These are phyloP conservation scores for Troilus luridus DNA, from an alignment of 2,888 invertebrate genomes.

Conservation along the genomic window DNA sequence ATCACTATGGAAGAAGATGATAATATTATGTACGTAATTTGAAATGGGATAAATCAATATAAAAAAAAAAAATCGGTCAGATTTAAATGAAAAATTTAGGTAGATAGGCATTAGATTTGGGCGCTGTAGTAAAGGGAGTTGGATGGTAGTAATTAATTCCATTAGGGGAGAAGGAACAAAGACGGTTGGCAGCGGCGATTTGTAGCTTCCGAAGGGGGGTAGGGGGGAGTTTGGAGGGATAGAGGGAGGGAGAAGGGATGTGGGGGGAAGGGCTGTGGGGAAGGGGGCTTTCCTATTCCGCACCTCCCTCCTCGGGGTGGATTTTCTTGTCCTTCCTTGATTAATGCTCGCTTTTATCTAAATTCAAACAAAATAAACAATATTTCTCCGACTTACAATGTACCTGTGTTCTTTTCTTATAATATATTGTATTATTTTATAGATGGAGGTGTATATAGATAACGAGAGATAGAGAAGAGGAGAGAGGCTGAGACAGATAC, in stretches of 20 bases:
- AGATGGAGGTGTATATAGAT: no score
- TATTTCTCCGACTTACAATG: not conserved
- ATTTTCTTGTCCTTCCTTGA: conserved; percentile 6
- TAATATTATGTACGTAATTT: no score
- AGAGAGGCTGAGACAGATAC: no score
- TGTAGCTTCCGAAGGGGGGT: not conserved
- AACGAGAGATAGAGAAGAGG: no score
- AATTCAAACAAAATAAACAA: not conserved
- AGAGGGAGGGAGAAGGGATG: not conserved
- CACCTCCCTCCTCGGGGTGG: not conserved
- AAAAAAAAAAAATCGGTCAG: not conserved
- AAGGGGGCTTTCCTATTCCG: not conserved
- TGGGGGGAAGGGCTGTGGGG: not conserved
- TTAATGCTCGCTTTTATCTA: not conserved
- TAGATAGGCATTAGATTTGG: not conserved
- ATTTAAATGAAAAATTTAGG: not conserved
- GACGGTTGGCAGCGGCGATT: conserved; percentile 38
- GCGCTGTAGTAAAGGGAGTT: not conserved
- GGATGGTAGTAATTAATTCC: conserved; percentile 40
- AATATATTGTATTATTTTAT: no score
- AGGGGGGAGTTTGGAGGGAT: not conserved
- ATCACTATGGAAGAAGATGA: no score
- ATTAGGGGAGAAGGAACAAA: conserved; percentile 41
- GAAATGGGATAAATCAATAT: no score
- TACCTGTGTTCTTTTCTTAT: no score